phyloP scores from a whole-genome alignment of 2,113 vertebrate species.

The Ariopsis seemanni region DNA sequence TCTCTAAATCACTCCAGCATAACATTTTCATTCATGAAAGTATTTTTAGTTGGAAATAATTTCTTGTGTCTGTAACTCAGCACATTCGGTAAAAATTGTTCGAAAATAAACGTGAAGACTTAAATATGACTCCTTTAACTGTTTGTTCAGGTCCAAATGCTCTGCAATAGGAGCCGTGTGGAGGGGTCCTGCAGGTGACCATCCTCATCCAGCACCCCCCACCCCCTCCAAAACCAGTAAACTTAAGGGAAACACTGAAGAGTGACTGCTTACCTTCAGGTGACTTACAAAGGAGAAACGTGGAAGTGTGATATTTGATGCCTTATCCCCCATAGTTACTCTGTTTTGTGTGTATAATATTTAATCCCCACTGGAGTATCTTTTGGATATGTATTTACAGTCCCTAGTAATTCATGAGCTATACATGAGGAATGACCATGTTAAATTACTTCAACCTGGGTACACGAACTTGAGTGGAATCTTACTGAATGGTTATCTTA shows the following conservation, averaged over 20 bases:
- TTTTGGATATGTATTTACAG: conserved; percentile 2
- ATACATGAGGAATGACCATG: background rate
- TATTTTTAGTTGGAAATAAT: too few species aligned
- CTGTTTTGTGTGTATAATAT: conserved; percentile 13
- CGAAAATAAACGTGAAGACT: too few species aligned
- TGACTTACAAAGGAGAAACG: background rate
- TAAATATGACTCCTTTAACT: too few species aligned
- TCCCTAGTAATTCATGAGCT: background rate
- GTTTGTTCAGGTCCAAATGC: too few species aligned
- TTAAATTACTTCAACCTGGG: background rate
- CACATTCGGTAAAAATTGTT: too few species aligned
- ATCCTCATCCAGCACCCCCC: too few species aligned
- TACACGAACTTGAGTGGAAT: background rate
- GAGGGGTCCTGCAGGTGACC: too few species aligned
- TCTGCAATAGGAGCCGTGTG: too few species aligned
- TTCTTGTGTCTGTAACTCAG: too few species aligned
- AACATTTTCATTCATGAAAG: too few species aligned
- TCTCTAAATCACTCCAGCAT: too few species aligned
- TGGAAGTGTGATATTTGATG: background rate
- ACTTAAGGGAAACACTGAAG: background rate
- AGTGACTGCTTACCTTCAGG: background rate
- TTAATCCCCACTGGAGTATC: conserved; percentile 6
- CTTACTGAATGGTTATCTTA: background rate
- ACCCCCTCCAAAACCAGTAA: too few species aligned
- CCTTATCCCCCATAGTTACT: background rate